A percentile compares a stretch with the other conserved stretches of the same genome.
phyloP scores from a whole-genome alignment of 2,888 invertebrate species.

The Sepioteuthis lessoniana region DNA sequence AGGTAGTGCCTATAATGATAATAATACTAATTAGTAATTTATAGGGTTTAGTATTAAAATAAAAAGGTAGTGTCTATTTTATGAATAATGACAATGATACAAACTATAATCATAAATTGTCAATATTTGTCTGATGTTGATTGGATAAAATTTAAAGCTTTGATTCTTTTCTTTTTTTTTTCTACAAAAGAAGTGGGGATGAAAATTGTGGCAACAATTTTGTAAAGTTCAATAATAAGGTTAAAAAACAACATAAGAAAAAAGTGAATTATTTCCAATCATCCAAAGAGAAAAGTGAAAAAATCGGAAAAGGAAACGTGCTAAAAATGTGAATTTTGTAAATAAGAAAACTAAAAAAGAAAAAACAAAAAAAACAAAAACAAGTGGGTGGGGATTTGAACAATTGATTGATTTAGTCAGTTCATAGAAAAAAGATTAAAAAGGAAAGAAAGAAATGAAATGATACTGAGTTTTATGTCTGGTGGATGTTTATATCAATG shows the following conservation, averaged over 20 bases:
- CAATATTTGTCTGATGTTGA: not conserved
- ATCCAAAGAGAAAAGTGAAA: not conserved
- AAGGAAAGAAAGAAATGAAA: not conserved
- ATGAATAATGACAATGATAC: too few relatives aligned
- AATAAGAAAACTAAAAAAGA: not conserved
- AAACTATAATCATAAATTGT: not conserved
- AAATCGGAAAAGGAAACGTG: not conserved
- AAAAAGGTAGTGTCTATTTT: too few relatives aligned
- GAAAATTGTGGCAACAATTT: not conserved
- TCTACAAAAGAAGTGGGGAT: not conserved
- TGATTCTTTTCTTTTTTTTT: too few relatives aligned
- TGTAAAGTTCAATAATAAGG: not conserved
- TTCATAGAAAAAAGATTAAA: not conserved
- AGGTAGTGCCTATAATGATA: not conserved
- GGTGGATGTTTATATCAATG: not conserved
- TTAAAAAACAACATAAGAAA: not conserved
- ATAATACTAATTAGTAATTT: too few relatives aligned
- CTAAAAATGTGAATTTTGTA: not conserved
- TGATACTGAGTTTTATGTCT: not conserved
- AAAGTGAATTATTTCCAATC: not conserved
- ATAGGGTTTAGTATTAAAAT: too few relatives aligned
- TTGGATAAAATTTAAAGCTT: too few relatives aligned
- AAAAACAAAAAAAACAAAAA: too few relatives aligned
- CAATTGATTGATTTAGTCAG: not conserved
- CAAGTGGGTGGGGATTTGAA: too few relatives aligned